Base-by-base conservation (phyloP, 1,140 invertebrate species). In the Pogonomyrmex californicus region DNA sequence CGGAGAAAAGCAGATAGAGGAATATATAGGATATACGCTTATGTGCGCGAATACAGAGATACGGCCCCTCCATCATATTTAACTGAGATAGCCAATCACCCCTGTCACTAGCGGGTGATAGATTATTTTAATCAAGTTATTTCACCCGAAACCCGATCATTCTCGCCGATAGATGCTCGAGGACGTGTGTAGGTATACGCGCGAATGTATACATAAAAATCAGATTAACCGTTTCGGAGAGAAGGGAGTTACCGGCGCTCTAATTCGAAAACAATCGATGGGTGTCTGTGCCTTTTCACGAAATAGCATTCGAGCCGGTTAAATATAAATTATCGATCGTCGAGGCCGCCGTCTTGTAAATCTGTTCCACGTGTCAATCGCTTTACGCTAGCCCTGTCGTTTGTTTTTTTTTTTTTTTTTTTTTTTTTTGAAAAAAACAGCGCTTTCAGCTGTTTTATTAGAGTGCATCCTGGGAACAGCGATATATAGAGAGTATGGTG, bases 51-150 rank as follows among this genome's bases (percentile, higher is more conserved):
- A 30, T 83, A 66, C n/a, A 89, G 77, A 86, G 73, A 79, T 86
- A n/a, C n/a, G 76, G 66, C 38, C 86, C 82, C 76, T 92, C 87
- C 87, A 91, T 92, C 91, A 91, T 89, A 92, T 87, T 91, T 91
- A 92, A 85, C 89, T 92, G 86, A 79, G 85, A 88, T 89, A 87
- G 87, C 88, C 86, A 86, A 92, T 91, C 86, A 88, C 56, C 79
- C 85, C 89, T 89, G 88, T 92, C 90, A 88, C 77, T 90, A 81
- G 44, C 41, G 66, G 54, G 83, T 92, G 88, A 92, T 92, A 90
- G 91, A 92, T 92, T 87, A 91, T 91, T 92, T 92, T 92, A 92
- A 92, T 92, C 87, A 86, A 91, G 88, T 90, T 91, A 91, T 85
- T 86, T 58, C 60, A 76, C 58, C 89, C 85, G 86, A 79, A 90